Evolutionary conservation across 2,888 invertebrate genomes (phyloP).

Genomic region (Temnothorax unifasciatus): DNA sequence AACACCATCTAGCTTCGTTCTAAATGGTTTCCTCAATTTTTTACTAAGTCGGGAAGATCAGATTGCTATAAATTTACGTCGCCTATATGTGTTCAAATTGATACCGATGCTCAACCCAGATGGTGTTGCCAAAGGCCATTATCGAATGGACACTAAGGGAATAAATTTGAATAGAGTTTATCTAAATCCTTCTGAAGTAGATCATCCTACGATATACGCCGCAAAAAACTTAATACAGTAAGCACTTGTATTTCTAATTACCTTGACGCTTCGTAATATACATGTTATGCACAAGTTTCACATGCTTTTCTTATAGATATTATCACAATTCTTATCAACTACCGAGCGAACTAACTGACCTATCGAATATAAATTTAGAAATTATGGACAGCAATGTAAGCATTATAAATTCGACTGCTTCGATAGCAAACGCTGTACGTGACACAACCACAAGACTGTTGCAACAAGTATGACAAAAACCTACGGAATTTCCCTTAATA

Average conservation of each 20-base stretch:
- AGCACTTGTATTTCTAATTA: slow-evolving; percentile 50
- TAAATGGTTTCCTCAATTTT: slow-evolving; percentile 95
- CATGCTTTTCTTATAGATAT: slow-evolving; percentile 87
- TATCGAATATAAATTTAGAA: slow-evolving; percentile 70
- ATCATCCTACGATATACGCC: slow-evolving; percentile 95
- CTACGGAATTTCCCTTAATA: slow-evolving; percentile 1
- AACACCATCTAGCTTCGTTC: slow-evolving; percentile 96
- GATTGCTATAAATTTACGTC: slow-evolving; percentile 91
- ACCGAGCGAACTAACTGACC: slow-evolving; percentile 86
- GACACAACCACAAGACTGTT: slow-evolving; percentile 80
- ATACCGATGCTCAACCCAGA: slow-evolving; percentile 97
- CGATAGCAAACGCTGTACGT: slow-evolving; percentile 74
- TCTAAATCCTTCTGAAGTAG: slow-evolving; percentile 90
- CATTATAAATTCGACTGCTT: slow-evolving; percentile 62
- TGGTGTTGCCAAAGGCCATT: slow-evolving; percentile 95
- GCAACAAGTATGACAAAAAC: slow-evolving; percentile 78
- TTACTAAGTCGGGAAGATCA: slow-evolving; percentile 92
- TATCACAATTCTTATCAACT: slow-evolving; percentile 90
- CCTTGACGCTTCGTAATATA: slow-evolving; percentile 22
- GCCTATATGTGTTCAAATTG: slow-evolving; percentile 94
- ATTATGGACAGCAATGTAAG: slow-evolving; percentile 60
- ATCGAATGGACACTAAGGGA: slow-evolving; percentile 94
- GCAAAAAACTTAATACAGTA: slow-evolving; percentile 92
- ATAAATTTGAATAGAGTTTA: slow-evolving; percentile 96
- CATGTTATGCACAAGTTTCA: slow-evolving; percentile 8